Conservation (phyloP, 2,113 vertebrate genomes). For the Enhydra lutris region DNA sequence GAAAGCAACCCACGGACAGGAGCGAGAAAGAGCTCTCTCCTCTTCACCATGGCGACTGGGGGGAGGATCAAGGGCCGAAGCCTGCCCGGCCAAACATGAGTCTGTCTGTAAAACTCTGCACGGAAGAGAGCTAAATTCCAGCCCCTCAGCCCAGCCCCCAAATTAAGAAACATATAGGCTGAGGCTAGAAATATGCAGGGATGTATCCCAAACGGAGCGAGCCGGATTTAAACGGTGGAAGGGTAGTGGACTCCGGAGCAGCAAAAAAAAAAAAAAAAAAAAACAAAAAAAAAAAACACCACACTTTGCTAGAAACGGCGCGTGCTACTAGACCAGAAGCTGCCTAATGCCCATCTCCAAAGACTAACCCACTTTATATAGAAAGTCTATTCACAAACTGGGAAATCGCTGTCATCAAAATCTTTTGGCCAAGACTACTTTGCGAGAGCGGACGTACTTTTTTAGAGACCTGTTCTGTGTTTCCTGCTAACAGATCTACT, state of each 20-base stretch:
- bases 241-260: neutral
- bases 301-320: neutral
- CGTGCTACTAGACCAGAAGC: neutral
- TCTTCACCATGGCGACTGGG: neutral
- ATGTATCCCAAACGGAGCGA: neutral
- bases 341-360: neutral
- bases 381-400: neutral
- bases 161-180: neutral
- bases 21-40: conserved; percentile 2
- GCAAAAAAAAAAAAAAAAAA: neutral
- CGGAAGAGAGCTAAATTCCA: neutral
- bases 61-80: neutral
- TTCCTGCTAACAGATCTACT: neutral
- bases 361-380: neutral
- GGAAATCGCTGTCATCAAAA: neutral
- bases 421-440: neutral
- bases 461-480: neutral
- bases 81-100: neutral
- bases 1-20: neutral
- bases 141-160: neutral
- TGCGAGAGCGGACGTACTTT: neutral
- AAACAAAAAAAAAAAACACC: too few relatives aligned
- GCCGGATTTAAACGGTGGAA: neutral
- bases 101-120: neutral
- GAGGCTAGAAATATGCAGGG: neutral